Conservation (phyloP, 2,113 vertebrate genomes). For the Archocentrus centrarchus region DNA sequence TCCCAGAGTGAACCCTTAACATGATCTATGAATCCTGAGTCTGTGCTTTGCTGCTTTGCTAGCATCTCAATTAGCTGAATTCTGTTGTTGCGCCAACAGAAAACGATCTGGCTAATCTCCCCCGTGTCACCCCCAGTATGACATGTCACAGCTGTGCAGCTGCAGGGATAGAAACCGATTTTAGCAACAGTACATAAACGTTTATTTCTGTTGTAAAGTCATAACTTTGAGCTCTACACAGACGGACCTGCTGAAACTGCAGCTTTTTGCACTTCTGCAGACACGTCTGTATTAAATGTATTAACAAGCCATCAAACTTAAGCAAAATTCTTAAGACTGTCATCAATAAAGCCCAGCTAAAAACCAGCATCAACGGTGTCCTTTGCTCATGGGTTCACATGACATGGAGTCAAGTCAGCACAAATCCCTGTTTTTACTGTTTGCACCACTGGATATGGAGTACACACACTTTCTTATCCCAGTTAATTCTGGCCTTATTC, state of each 20-base stretch:
- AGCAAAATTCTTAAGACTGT: neutral
- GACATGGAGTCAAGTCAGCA: neutral
- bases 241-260: neutral
- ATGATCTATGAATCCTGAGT: neutral
- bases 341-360: neutral
- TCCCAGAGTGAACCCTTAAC: too few species aligned
- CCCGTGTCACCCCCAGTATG: neutral
- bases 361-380: neutral
- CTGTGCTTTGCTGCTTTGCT: neutral
- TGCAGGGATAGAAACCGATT: neutral
- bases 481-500: neutral
- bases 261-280: neutral
- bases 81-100: neutral
- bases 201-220: too few species aligned
- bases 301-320: neutral
- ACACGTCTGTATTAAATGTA: neutral
- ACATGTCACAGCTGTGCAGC: neutral
- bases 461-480: neutral
- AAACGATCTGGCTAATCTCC: conserved; percentile 24
- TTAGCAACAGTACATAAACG: too few species aligned
- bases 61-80: neutral
- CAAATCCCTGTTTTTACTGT: neutral
- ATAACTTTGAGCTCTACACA: neutral
- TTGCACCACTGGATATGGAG: neutral
- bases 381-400: neutral